Conservation (phyloP, 2,113 vertebrate species). For the Corvus cornix region DNA sequence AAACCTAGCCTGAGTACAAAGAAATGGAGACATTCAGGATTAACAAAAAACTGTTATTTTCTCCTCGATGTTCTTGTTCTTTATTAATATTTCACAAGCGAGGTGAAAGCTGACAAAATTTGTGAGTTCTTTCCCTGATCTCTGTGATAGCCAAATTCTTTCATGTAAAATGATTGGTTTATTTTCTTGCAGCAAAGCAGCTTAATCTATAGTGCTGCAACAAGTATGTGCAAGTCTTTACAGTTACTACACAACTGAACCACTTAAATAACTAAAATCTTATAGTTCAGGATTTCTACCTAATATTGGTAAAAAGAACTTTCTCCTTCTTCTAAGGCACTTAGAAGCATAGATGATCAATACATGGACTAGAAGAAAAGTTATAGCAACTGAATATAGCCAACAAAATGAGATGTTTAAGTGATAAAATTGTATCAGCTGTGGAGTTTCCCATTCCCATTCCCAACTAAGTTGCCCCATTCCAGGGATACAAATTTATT, state of each 20-base stretch:
- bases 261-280: background rate
- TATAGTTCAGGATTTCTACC: background rate
- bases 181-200: background rate
- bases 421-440: background rate
- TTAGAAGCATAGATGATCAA: background rate
- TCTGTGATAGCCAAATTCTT: background rate
- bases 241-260: background rate
- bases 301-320: background rate
- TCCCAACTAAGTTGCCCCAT: background rate
- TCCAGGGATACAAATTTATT: background rate
- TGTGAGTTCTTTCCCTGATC: background rate
- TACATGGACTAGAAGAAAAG: background rate
- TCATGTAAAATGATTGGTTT: background rate
- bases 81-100: background rate
- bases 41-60: background rate
- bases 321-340: background rate
- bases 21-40: background rate
- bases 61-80: background rate
- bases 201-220: background rate
- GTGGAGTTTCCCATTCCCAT: background rate
- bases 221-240: background rate
- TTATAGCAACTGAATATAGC: background rate
- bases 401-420: background rate
- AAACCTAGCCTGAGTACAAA: background rate
- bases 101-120: background rate